Conservation (phyloP, 2,113 vertebrate genomes). For the Pelodiscus sinensis region DNA sequence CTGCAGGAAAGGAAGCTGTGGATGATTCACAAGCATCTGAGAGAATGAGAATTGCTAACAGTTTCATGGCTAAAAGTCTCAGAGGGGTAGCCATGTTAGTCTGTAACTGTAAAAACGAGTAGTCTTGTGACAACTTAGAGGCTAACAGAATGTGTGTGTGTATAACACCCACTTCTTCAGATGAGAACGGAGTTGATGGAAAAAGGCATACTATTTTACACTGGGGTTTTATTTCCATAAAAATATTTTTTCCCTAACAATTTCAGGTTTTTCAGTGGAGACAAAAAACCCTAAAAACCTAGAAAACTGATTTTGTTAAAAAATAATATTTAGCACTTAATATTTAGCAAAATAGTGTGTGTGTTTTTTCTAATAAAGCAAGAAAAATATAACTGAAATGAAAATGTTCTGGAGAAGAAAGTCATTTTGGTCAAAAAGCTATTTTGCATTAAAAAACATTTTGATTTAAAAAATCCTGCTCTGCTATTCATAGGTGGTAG, state of each 20-base stretch:
- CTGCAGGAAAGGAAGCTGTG: not conserved
- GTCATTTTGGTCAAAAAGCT: not conserved
- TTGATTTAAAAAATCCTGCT: not conserved
- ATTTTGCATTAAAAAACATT: not conserved
- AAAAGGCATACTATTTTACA: not conserved
- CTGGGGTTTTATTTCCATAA: not conserved
- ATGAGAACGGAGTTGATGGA: not conserved
- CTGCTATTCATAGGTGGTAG: not conserved
- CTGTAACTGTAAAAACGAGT: no score
- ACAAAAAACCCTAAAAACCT: not conserved
- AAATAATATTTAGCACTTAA: not conserved
- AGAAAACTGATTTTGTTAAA: not conserved
- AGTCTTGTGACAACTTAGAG: no score
- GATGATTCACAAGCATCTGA: accelerated
- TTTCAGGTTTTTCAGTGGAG: not conserved
- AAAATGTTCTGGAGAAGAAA: not conserved
- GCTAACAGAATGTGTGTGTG: no score
- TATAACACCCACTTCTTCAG: no score
- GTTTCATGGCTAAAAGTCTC: accelerated
- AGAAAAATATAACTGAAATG: not conserved
- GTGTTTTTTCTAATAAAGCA: not conserved
- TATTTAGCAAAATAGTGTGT: not conserved
- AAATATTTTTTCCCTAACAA: not conserved
- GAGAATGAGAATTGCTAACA: not conserved
- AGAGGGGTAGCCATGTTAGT: no score